These are phyloP conservation scores for Bimastos eiseni DNA, from an alignment of 2,888 invertebrate genomes.

Conservation along the genomic window DNA sequence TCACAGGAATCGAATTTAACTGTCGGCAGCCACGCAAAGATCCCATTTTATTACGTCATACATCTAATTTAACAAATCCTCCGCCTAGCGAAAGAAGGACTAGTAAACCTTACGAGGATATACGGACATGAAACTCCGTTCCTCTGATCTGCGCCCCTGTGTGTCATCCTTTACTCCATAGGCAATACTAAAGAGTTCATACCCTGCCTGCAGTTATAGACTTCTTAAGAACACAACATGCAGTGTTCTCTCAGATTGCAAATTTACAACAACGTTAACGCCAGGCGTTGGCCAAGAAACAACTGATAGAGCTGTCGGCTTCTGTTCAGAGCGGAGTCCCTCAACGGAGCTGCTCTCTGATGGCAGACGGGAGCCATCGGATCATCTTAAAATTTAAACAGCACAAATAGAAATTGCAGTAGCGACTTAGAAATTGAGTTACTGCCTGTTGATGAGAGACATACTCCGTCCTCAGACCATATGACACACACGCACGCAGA, in stretches of 20 bases:
- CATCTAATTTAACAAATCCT: no score
- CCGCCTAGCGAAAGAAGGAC: no score
- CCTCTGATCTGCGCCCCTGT: no score
- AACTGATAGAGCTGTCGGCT: not conserved
- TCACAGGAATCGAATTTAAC: no score
- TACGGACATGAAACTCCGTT: no score
- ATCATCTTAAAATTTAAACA: not conserved
- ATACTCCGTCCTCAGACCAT: not conserved
- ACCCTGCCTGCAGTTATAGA: not conserved
- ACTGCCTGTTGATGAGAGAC: not conserved
- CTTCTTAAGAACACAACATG: not conserved
- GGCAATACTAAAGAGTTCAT: no score
- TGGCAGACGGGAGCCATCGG: not conserved
- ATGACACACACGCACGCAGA: no score
- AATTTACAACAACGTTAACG: no score
- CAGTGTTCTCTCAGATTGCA: not conserved
- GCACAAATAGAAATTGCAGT: not conserved
- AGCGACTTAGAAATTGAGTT: not conserved
- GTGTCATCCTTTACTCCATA: no score
- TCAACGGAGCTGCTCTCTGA: not conserved
- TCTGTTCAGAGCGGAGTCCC: not conserved
- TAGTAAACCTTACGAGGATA: no score
- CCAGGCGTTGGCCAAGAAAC: not conserved
- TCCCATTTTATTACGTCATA: no score
- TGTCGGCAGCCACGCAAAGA: no score